A percentile compares a stretch with the other conserved stretches of the same genome.
Conservation (phyloP, 2,888 invertebrate species). For the Phragmatobia fuliginosa region DNA sequence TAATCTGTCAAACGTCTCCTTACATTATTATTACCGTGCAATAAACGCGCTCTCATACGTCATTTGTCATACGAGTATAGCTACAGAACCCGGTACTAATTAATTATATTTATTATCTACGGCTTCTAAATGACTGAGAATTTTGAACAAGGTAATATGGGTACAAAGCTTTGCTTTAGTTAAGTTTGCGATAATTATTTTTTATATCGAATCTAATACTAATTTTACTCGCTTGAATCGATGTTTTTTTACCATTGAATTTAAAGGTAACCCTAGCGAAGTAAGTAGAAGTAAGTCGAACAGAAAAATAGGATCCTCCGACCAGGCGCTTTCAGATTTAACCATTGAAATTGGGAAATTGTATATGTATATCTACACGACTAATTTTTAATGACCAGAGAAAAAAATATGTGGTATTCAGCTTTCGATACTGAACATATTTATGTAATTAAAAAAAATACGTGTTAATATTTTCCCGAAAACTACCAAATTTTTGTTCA, state of each 20-base stretch:
- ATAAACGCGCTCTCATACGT: slow-evolving; percentile 42
- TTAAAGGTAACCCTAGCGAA: too few relatives aligned
- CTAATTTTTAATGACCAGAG: too few relatives aligned
- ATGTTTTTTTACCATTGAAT: not conserved
- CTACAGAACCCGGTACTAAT: slow-evolving; percentile 15
- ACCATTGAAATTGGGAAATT: too few relatives aligned
- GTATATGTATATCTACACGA: too few relatives aligned
- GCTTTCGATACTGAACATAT: too few relatives aligned
- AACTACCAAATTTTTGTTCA: too few relatives aligned
- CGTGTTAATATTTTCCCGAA: too few relatives aligned
- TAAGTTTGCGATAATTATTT: not conserved
- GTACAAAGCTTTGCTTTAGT: not conserved
- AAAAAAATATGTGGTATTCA: too few relatives aligned
- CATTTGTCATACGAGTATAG: slow-evolving; percentile 51
- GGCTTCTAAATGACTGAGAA: slow-evolving; percentile 14
- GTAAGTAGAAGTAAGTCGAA: too few relatives aligned
- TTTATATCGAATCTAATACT: not conserved
- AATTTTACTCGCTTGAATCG: not conserved
- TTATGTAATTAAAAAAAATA: too few relatives aligned
- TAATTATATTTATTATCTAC: slow-evolving; percentile 36
- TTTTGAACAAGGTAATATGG: not conserved
- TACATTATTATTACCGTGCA: slow-evolving; percentile 51
- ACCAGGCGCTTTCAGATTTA: too few relatives aligned
- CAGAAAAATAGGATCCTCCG: too few relatives aligned
- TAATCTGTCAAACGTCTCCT: slow-evolving; percentile 54